Evolutionary conservation across 2,113 vertebrate genomes (phyloP).

Genomic region (Cyrtonyx montezumae): DNA sequence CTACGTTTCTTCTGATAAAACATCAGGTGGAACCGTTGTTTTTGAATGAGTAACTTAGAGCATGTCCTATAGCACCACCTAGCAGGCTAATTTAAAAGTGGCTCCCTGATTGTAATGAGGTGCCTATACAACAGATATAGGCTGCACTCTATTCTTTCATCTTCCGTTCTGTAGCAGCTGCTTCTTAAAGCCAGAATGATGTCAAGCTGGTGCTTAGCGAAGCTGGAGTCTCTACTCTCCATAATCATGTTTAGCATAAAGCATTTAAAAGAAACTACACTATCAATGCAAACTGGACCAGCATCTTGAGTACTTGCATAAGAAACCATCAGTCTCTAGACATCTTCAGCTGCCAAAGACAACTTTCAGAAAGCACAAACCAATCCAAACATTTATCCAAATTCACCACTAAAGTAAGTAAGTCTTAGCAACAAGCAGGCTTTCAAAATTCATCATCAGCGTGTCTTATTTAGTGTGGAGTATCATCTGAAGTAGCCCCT

Average conservation of each 20-base stretch:
- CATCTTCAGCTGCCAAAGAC: neutral
- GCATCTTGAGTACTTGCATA: neutral
- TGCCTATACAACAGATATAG: neutral
- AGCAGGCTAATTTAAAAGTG: slow-evolving; percentile 65
- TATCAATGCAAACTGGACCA: neutral
- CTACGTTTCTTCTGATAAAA: neutral
- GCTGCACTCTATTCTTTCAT: neutral
- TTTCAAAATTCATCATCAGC: neutral
- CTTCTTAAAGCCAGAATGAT: neutral
- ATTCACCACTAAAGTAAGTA: neutral
- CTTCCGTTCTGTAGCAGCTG: neutral
- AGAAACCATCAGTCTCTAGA: neutral
- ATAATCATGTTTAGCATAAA: neutral
- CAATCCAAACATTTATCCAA: neutral
- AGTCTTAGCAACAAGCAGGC: neutral
- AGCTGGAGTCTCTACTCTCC: neutral
- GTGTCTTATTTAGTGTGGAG: neutral
- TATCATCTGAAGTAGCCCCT: neutral
- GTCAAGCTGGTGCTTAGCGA: neutral
- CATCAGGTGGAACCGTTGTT: neutral
- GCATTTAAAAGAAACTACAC: neutral
- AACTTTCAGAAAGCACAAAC: neutral
- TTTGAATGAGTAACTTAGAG: neutral
- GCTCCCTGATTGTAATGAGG: accelerated
- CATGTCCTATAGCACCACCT: slow-evolving; percentile 72